A percentile compares a stretch with the other conserved stretches of the same genome.
phyloP scores from a whole-genome alignment of 2,888 invertebrate species.

The Spialia ferax region DNA sequence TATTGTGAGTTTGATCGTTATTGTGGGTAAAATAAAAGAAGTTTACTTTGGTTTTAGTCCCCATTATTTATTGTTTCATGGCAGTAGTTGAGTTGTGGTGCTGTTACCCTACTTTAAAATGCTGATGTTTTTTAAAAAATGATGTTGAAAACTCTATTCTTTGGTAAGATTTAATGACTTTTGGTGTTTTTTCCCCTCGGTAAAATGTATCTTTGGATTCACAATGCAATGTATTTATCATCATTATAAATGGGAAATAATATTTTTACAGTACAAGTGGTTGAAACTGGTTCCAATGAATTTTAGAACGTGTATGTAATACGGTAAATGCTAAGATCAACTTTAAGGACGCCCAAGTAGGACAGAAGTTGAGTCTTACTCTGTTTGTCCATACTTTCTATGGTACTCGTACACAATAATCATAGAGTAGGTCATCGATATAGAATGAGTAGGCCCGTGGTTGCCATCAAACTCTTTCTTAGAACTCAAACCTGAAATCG shows the following conservation, averaged over 20 bases:
- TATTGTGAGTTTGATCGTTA: conserved; percentile 30
- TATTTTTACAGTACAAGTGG: not conserved
- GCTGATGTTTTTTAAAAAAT: not conserved
- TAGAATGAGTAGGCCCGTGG: too few species aligned
- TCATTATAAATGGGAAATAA: not conserved
- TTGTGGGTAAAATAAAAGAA: not conserved
- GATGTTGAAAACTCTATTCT: not conserved
- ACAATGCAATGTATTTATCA: not conserved
- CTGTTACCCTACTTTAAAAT: conserved; percentile 14
- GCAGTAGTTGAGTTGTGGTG: conserved; percentile 1
- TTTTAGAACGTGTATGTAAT: too few species aligned
- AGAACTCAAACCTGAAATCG: too few species aligned
- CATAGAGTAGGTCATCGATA: too few species aligned
- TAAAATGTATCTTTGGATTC: not conserved
- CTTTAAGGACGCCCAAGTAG: too few species aligned
- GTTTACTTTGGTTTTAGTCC: not conserved
- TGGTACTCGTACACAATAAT: too few species aligned
- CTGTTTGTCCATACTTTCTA: too few species aligned
- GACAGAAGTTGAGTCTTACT: too few species aligned
- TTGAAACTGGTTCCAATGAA: too few species aligned
- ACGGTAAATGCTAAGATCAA: too few species aligned
- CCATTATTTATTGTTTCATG: conserved; percentile 3
- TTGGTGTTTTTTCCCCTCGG: not conserved
- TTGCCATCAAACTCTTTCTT: too few species aligned
- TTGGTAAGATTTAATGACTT: conserved; percentile 7